Evolutionary conservation across 2,113 vertebrate species (phyloP).

Genomic region (Marmota monax): DNA sequence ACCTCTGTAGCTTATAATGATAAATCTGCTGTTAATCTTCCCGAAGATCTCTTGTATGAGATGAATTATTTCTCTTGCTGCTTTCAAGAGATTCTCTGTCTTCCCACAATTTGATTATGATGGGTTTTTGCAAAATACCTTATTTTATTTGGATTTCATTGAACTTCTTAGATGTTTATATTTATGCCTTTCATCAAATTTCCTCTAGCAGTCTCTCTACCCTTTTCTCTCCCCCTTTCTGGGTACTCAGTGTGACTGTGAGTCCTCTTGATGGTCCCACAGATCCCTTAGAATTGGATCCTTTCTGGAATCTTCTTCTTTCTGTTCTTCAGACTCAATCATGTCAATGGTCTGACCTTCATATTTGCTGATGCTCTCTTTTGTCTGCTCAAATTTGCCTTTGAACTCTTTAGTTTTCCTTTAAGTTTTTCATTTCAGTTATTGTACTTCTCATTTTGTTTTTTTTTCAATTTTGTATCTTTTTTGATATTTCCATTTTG

Average conservation of each 20-base stretch:
- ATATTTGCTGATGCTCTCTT: background rate
- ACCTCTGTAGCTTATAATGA: background rate
- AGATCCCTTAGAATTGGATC: background rate
- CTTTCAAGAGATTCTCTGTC: background rate
- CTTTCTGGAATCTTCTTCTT: background rate
- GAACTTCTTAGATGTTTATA: background rate
- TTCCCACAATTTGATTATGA: background rate
- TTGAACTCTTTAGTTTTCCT: background rate
- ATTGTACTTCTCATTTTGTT: background rate
- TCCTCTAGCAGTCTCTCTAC: background rate
- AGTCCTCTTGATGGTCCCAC: background rate
- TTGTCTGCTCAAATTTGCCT: background rate
- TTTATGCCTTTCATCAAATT: background rate
- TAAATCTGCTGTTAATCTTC: background rate
- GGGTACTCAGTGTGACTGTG: background rate
- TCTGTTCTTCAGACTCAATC: background rate
- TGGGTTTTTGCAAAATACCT: background rate
- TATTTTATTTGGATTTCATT: background rate
- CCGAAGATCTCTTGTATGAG: background rate
- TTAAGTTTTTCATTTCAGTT: background rate
- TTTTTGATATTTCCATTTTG: background rate
- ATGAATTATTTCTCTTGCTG: background rate
- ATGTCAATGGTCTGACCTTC: background rate
- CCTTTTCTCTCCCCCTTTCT: background rate
- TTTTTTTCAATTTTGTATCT: background rate